These are phyloP conservation scores for Antheraea mylitta DNA, from an alignment of 1,140 invertebrate species.

Conservation along the genomic window DNA sequence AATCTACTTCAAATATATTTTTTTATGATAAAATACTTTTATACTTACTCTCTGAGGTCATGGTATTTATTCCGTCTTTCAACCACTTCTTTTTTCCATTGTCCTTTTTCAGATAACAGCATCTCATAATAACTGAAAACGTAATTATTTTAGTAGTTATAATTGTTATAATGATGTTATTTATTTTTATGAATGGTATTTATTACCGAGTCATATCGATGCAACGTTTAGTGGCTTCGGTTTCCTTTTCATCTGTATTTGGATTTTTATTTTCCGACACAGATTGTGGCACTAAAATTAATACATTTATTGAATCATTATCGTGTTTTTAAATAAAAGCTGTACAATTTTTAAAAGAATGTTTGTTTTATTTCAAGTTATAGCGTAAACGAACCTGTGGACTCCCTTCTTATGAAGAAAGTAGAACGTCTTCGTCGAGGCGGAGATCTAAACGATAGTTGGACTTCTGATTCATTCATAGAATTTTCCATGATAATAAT, in stretches of 20 bases:
- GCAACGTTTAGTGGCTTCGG: constrained; percentile 32
- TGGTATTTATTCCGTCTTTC: constrained; percentile 56
- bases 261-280: constrained; percentile 40
- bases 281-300: constrained; percentile 44
- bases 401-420: constrained; percentile 64
- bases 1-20: too few species aligned
- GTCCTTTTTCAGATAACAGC: constrained; percentile 56
- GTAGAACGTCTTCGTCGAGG: constrained; percentile 62
- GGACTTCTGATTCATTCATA: constrained; percentile 40
- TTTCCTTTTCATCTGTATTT: constrained; percentile 31
- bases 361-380: neutral
- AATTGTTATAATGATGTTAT: neutral
- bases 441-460: constrained; percentile 53
- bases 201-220: constrained; percentile 43
- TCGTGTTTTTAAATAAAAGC: neutral
- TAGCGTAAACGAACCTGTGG: constrained; percentile 40
- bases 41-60: constrained; percentile 61
- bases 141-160: neutral
- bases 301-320: neutral
- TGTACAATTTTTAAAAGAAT: neutral
- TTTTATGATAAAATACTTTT: neutral
- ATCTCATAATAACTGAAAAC: constrained; percentile 58
- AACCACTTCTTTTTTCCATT: constrained; percentile 68
- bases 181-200: neutral
- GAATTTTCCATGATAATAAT: constrained; percentile 51